Conservation (phyloP, 2,113 vertebrate species). For the Muntiacus muntjak region DNA sequence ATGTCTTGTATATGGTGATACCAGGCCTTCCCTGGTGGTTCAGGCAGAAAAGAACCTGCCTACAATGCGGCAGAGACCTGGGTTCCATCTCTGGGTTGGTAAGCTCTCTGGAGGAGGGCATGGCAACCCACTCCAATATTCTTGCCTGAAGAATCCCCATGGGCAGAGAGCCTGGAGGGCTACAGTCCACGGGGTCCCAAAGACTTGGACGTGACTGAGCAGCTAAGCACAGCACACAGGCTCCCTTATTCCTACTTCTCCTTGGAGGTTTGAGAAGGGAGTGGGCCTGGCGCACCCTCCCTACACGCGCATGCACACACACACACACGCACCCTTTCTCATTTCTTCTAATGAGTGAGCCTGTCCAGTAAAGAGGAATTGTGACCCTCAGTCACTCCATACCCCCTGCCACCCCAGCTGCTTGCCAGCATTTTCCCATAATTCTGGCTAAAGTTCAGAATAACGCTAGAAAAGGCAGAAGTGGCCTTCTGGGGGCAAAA, state of each 20-base stretch:
- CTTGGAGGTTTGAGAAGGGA: not conserved
- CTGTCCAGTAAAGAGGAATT: not conserved
- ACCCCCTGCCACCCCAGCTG: not conserved
- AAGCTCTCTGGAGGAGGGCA: not conserved
- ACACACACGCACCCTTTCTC: not conserved
- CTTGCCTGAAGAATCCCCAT: not conserved
- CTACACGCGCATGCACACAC: rapidly evolving
- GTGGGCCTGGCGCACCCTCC: rapidly evolving
- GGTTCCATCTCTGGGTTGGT: not conserved
- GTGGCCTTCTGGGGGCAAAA: not conserved
- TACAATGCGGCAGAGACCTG: not conserved
- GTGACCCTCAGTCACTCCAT: not conserved
- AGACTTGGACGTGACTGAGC: not conserved
- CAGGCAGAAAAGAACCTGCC: not conserved
- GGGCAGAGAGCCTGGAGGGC: not conserved
- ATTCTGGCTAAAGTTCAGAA: not conserved
- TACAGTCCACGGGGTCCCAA: not conserved
- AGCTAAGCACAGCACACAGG: not conserved
- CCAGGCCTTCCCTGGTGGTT: not conserved
- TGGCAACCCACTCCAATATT: not conserved
- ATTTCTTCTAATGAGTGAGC: not conserved
- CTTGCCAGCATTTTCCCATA: not conserved
- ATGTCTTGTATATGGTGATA: not conserved
- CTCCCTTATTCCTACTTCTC: not conserved
- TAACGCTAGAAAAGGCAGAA: not conserved